phyloP scores from a whole-genome alignment of 2,113 vertebrate genomes.

The Columbina picui region DNA sequence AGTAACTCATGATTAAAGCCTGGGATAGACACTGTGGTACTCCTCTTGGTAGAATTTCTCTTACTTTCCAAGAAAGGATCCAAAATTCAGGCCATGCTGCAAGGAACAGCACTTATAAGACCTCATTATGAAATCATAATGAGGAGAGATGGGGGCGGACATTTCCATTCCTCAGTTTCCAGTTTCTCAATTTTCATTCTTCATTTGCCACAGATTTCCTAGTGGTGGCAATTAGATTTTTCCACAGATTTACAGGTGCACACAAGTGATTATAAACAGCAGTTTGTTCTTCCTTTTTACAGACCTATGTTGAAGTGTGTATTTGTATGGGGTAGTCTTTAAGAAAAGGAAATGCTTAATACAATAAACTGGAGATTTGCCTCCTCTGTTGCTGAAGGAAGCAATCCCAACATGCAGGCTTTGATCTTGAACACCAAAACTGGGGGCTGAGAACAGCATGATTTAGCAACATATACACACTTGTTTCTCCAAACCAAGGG shows the following conservation, averaged over 20 bases:
- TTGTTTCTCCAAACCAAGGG: not conserved
- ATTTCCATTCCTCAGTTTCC: not conserved
- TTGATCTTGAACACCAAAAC: conserved; percentile 2
- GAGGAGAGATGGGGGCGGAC: not conserved
- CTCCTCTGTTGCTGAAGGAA: not conserved
- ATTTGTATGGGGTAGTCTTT: not conserved
- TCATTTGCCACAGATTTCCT: not conserved
- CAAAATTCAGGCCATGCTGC: not conserved
- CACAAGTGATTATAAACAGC: not conserved
- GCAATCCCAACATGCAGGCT: not conserved
- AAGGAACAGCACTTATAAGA: not conserved
- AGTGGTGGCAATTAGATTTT: not conserved
- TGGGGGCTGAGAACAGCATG: not conserved
- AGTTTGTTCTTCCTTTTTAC: not conserved
- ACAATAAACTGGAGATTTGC: not conserved
- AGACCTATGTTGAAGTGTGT: accelerated
- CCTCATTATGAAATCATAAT: not conserved
- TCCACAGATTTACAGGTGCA: not conserved
- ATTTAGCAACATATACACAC: not conserved
- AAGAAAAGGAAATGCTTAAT: not conserved
- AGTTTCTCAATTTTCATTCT: not conserved
- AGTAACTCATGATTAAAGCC: not conserved
- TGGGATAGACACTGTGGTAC: not conserved
- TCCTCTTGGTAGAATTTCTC: not conserved
- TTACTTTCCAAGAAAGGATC: not conserved